Evolutionary conservation across 2,797 vertebrate species (phyloP).

Genomic region (Amblyraja radiata): DNA sequence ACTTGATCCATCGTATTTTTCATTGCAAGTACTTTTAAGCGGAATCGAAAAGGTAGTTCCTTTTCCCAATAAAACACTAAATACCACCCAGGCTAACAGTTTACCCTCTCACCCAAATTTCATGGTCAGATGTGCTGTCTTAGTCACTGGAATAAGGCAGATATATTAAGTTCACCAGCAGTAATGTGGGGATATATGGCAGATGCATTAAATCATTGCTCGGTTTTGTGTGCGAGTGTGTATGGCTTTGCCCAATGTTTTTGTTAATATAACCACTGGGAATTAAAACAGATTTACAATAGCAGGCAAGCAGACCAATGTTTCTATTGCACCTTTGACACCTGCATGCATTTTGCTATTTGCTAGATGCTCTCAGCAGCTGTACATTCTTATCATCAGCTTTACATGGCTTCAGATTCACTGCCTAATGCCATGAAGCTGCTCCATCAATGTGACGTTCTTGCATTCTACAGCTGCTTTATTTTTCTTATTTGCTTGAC

Average conservation of each 20-base stretch:
- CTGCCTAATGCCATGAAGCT: background rate
- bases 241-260: background rate
- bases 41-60: background rate
- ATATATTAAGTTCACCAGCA: background rate
- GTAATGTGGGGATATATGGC: background rate
- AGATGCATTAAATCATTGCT: background rate
- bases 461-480: background rate
- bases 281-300: constrained; percentile 17
- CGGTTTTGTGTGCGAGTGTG: background rate
- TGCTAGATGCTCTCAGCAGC: background rate
- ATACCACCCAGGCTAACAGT: background rate
- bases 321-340: constrained; percentile 8
- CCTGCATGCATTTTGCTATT: constrained; percentile 1
- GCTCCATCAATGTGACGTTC: background rate
- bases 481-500: constrained; percentile 6
- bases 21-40: background rate
- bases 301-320: background rate
- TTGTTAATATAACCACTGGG: constrained; percentile 16
- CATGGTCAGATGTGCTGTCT: background rate
- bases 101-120: background rate
- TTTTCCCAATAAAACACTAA: background rate
- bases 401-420: background rate
- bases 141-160: background rate
- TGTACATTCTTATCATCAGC: constrained; percentile 23
- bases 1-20: background rate